Evolutionary conservation across 1,140 invertebrate species (phyloP).

Genomic region (Drosophila sulfurigaster): DNA sequence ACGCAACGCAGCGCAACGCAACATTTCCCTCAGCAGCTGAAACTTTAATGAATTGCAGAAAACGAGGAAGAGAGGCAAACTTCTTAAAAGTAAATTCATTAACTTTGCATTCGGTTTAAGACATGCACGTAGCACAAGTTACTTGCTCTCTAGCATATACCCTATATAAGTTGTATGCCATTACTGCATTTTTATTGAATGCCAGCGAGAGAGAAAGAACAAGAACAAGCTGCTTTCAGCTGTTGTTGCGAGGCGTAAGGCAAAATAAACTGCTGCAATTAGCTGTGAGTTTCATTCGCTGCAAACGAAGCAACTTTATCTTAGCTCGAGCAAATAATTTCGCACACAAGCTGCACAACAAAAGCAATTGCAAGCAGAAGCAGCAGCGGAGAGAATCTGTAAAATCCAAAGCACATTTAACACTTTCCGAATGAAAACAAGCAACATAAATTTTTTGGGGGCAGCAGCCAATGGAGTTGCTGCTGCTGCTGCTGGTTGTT

Average conservation of each 20-base stretch:
- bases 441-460: constrained; percentile 71
- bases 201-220: neutral
- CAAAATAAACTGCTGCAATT: constrained; percentile 65
- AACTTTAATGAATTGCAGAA: constrained; percentile 5
- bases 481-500: neutral
- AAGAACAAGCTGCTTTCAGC: neutral
- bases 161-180: neutral
- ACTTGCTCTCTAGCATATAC: neutral
- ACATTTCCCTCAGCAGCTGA: neutral
- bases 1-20: neutral
- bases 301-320: constrained; percentile 55
- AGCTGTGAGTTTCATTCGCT: constrained; percentile 59
- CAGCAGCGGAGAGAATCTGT: constrained; percentile 28
- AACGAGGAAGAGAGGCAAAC: neutral
- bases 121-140: neutral
- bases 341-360: constrained; percentile 25
- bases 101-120: constrained; percentile 13
- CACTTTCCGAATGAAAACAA: constrained; percentile 73
- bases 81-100: constrained; percentile 8
- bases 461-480: neutral
- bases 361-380: constrained; percentile 7
- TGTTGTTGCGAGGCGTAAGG: constrained; percentile 7
- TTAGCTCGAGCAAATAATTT: constrained; percentile 47
- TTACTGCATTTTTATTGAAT: constrained; percentile 14
- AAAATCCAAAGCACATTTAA: constrained; percentile 74